Conservation (phyloP, 2,113 vertebrate species). For the Uria aalge region DNA sequence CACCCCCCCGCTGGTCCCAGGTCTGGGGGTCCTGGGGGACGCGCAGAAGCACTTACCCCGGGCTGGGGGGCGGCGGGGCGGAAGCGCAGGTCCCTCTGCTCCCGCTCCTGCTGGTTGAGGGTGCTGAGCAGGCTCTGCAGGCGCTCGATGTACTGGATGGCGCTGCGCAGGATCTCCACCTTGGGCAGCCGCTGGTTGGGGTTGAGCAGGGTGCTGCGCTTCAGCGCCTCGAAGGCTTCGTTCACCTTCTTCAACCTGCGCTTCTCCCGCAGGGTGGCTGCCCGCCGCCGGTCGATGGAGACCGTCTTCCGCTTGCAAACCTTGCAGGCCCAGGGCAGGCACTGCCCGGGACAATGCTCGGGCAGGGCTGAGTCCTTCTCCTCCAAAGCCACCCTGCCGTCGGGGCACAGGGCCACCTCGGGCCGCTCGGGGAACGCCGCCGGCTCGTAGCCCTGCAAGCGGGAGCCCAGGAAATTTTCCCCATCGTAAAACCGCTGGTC, state of each 20-base stretch:
- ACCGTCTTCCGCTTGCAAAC: conserved; percentile 94
- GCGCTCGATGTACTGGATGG: conserved; percentile 98
- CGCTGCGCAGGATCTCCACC: conserved; percentile 96
- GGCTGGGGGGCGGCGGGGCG: conserved; percentile 67
- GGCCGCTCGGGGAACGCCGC: conserved; percentile 84
- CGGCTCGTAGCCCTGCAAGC: conserved; percentile 84
- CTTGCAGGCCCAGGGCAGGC: conserved; percentile 97
- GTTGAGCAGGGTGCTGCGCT: conserved; percentile 95
- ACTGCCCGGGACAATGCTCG: conserved; percentile 92
- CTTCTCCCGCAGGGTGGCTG: conserved; percentile 93
- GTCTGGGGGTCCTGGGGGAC: rapidly evolving
- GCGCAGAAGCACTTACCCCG: conserved; percentile 76
- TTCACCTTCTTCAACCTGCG: conserved; percentile 96
- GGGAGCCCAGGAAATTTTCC: conserved; percentile 88
- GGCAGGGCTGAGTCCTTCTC: conserved; percentile 85
- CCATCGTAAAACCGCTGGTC: conserved; percentile 96
- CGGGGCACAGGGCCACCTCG: conserved; percentile 82
- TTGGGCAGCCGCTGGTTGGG: conserved; percentile 98
- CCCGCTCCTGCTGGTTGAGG: conserved; percentile 94
- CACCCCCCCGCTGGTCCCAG: rapidly evolving
- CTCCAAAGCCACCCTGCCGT: conserved; percentile 75
- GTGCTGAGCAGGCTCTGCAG: conserved; percentile 93
- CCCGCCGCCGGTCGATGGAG: conserved; percentile 90
- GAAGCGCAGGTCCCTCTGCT: conserved; percentile 82
- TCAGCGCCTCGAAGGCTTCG: conserved; percentile 96